Base-by-base conservation (phyloP, 2,113 vertebrate genomes). In the Leptocoma aspasia region DNA sequence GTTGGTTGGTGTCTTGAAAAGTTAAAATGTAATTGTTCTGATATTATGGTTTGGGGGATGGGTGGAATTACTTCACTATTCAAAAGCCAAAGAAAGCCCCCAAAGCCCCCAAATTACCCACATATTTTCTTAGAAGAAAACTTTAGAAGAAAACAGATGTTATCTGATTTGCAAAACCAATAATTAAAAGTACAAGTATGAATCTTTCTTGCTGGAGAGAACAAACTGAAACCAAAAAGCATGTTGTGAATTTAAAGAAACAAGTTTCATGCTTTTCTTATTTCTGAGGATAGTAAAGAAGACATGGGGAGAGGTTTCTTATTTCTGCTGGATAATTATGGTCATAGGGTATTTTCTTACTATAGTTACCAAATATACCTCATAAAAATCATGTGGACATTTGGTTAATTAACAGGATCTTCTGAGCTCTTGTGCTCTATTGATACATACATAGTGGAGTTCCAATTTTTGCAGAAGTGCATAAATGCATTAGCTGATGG, bases 101-200 rank as follows among this genome's bases (percentile, higher is more conserved):
- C 1, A 65, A 61, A 57, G 8, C 1, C 0, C 2, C 3, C 1
- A n/a, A 19, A 57, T 70, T 82, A 53, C 13, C 18, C 49, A 65
- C 5, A 73, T 9, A 68, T 85, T 50, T 41, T 65, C 16, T 57
- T 20, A 30, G 13, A 54, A 33, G 6, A 63, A 45, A 75, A 50
- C 70, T 96, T 96, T 91, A 68, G 66, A 71, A 93, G 35, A 59
- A 90, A 79, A 75, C 35, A 21, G 11, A 15, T 31, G 13, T 33
- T 87, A 80, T 83, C 61, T 84, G 45, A 92, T 69, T 64, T 28
- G 2, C 27, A 69, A 95, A 26, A 45, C 11, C 27, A 87, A 10
- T 35, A 68, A 82, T 76, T 95, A 82, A 26, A 87, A 30, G 76
- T 76, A 61, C 18, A 73, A 52, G 13, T 35, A 24, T 2, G 39